phyloP scores from a whole-genome alignment of 2,888 invertebrate genomes.

The Ophonus ardosiacus region DNA sequence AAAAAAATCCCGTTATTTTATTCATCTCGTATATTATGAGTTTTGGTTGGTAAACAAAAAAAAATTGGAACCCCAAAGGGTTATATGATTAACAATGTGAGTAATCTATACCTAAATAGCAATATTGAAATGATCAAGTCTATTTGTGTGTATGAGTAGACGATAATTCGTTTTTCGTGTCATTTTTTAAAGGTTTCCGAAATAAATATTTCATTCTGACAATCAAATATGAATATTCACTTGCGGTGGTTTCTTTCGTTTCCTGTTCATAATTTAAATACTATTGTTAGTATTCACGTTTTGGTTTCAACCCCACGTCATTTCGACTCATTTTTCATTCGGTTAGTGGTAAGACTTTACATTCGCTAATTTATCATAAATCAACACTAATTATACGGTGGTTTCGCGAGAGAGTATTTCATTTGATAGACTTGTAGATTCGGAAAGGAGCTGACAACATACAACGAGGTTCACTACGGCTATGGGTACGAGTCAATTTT shows the following conservation, averaged over 20 bases:
- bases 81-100: too few species aligned
- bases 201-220: constrained; percentile 49
- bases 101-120: not conserved
- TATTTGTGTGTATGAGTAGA: not conserved
- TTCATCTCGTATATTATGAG: too few species aligned
- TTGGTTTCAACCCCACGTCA: constrained; percentile 39
- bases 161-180: constrained; percentile 45
- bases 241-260: constrained; percentile 37
- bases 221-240: constrained; percentile 49
- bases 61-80: too few species aligned
- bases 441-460: not conserved
- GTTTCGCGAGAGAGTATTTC: not conserved
- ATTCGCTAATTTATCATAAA: constrained; percentile 37
- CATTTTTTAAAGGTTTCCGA: constrained; percentile 44
- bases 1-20: too few species aligned
- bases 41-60: too few species aligned
- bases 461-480: not conserved
- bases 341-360: constrained; percentile 18
- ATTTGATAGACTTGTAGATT: constrained; percentile 22
- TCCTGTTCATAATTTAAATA: constrained; percentile 39
- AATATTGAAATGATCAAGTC: not conserved
- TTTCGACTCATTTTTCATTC: constrained; percentile 33
- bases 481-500: not conserved
- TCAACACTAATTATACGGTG: constrained; percentile 5
- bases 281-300: constrained; percentile 36